phyloP scores from a whole-genome alignment of 2,113 vertebrate genomes.

The Limanda limanda region DNA sequence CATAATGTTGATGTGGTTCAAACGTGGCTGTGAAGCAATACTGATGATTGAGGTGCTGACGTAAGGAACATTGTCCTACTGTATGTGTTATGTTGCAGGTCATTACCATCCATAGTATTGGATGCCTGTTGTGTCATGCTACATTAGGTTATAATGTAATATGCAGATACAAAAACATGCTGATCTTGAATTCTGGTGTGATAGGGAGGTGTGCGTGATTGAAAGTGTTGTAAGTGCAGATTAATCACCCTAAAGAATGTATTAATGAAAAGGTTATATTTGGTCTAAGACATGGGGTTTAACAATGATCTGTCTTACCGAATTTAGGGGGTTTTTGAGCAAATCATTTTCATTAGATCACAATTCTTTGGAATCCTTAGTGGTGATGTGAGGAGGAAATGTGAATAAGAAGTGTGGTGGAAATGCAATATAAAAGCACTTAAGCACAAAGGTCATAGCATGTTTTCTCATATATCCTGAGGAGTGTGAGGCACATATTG shows the following conservation, averaged over 20 bases:
- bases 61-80: constrained; percentile 19
- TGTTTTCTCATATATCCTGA: not conserved
- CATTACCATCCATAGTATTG: constrained; percentile 35
- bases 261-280: no score
- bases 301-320: no score
- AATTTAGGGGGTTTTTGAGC: no score
- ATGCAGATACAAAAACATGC: constrained; percentile 44
- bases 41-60: constrained; percentile 27
- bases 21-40: constrained; percentile 9
- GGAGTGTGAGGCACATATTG: not conserved
- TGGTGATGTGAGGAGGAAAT: not conserved
- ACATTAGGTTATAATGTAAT: constrained; percentile 50
- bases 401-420: not conserved
- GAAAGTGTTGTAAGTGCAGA: not conserved
- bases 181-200: constrained; percentile 17
- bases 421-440: not conserved
- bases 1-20: constrained; percentile 17
- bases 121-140: constrained; percentile 23
- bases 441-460: not conserved
- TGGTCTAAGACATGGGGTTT: no score
- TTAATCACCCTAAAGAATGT: no score
- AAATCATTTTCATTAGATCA: no score
- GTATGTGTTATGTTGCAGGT: constrained; percentile 18
- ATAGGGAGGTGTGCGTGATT: not conserved
- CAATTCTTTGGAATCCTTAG: not conserved